Conservation (phyloP, 2,797 vertebrate species). For the Brotula barbata region DNA sequence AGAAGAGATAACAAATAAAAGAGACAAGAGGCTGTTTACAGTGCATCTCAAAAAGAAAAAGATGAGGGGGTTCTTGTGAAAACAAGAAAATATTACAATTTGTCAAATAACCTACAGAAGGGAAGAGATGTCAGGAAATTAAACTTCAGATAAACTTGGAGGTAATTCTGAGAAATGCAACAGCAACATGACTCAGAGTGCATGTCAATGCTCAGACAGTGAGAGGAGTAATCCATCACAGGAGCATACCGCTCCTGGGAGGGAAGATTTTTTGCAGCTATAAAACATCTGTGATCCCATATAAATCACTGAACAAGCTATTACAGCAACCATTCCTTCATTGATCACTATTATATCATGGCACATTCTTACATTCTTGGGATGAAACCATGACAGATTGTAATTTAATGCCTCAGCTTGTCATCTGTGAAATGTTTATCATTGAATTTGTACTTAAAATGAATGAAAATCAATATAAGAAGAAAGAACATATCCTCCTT, state of each 20-base stretch:
- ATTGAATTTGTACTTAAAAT: conserved; percentile 3
- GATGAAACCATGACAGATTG: conserved; percentile 1
- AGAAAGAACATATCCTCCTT: neutral
- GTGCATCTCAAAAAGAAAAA: conserved; percentile 47
- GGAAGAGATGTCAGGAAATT: conserved; percentile 19
- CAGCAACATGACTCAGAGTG: conserved; percentile 18
- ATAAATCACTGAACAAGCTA: conserved; percentile 21
- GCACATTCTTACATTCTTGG: conserved; percentile 11
- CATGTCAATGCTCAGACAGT: conserved; percentile 3
- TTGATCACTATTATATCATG: conserved; percentile 23
- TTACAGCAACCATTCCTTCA: conserved; percentile 9
- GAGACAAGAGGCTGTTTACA: conserved; percentile 78
- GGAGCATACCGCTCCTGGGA: conserved; percentile 13
- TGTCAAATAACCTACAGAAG: conserved; percentile 19
- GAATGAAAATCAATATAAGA: neutral
- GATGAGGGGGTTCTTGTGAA: conserved; percentile 43
- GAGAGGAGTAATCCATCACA: conserved; percentile 37
- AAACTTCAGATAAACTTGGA: conserved; percentile 20
- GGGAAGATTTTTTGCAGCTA: conserved; percentile 18
- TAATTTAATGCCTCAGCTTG: conserved; percentile 14
- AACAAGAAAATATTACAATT: conserved; percentile 34
- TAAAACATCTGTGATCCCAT: conserved; percentile 24
- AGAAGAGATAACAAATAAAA: conserved; percentile 76
- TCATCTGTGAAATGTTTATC: conserved; percentile 18
- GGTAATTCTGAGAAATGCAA: conserved; percentile 26